phyloP scores from a whole-genome alignment of 2,797 vertebrate species.

The Gambusia yucatana region DNA sequence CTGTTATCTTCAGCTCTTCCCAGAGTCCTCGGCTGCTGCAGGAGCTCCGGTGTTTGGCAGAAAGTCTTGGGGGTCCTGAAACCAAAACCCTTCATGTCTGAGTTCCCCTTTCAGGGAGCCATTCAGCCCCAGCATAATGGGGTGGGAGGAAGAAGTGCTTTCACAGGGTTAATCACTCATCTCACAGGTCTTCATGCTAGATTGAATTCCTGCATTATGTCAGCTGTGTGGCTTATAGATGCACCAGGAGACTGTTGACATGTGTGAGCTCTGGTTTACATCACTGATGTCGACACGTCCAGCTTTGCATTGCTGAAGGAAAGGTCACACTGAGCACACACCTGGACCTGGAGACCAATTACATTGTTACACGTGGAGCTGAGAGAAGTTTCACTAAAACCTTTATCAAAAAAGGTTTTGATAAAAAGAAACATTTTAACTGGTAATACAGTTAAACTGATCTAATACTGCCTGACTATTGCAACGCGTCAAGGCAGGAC shows the following conservation, averaged over 20 bases:
- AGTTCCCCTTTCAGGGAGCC: constrained; percentile 50
- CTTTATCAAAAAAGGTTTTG: background rate
- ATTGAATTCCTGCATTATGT: constrained; percentile 56
- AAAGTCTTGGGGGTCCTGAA: constrained; percentile 47
- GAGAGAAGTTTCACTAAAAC: background rate
- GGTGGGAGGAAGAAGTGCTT: constrained; percentile 56
- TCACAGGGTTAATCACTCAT: constrained; percentile 69
- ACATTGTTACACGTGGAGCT: background rate
- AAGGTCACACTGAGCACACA: background rate
- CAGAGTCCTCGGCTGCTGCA: constrained; percentile 21
- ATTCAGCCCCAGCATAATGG: constrained; percentile 62
- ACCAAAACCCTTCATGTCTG: constrained; percentile 37
- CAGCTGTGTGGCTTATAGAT: constrained; percentile 38
- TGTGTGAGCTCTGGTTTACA: constrained; percentile 3
- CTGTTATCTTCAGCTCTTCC: constrained; percentile 19
- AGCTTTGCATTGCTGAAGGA: background rate
- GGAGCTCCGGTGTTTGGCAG: constrained; percentile 13
- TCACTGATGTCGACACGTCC: background rate
- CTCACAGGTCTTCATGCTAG: constrained; percentile 42
- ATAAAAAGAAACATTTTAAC: background rate
- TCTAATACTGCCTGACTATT: background rate
- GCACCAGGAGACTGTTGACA: constrained; percentile 29
- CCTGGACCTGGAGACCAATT: background rate
- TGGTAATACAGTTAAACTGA: background rate
- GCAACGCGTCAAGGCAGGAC: background rate